phyloP scores from a whole-genome alignment of 2,797 vertebrate species.

The Leptoclinus maculatus region DNA sequence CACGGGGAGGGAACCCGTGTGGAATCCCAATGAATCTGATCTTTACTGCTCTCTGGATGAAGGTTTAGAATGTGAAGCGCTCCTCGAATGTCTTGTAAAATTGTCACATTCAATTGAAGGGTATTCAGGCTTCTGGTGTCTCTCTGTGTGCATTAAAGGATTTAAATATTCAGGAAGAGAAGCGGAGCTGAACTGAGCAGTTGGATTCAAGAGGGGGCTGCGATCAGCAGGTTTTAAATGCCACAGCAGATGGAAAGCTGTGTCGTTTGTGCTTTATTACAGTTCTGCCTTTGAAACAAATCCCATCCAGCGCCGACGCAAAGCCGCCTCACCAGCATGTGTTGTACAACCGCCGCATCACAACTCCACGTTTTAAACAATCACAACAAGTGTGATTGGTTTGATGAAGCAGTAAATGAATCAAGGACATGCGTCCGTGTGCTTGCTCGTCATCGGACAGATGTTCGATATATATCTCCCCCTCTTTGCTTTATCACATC shows the following conservation, averaged over 20 bases:
- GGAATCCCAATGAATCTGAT: slow-evolving; percentile 56
- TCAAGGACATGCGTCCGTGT: background rate
- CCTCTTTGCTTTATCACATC: slow-evolving; percentile 33
- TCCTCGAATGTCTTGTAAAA: slow-evolving; percentile 19
- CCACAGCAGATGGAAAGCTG: slow-evolving; percentile 69
- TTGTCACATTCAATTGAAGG: slow-evolving; percentile 33
- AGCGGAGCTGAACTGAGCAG: slow-evolving; percentile 54
- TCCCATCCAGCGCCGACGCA: slow-evolving; percentile 10
- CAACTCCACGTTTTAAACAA: background rate
- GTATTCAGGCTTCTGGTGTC: slow-evolving; percentile 9
- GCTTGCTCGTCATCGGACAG: slow-evolving; percentile 22
- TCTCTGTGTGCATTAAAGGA: slow-evolving; percentile 65
- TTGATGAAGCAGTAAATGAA: background rate
- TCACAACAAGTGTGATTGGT: background rate
- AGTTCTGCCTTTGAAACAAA: slow-evolving; percentile 43
- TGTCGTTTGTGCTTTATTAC: slow-evolving; percentile 51
- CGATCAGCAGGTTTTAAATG: slow-evolving; percentile 74
- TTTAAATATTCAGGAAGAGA: slow-evolving; percentile 65
- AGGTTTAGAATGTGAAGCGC: background rate
- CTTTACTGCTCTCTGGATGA: slow-evolving; percentile 30
- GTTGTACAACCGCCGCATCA: background rate
- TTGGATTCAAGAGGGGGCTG: slow-evolving; percentile 44
- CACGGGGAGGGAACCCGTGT: slow-evolving; percentile 33
- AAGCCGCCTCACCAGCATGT: slow-evolving; percentile 3
- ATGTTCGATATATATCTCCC: slow-evolving; percentile 41